Evolutionary conservation across 2,113 vertebrate species (phyloP).

Genomic region (Xenopus laevis): DNA sequence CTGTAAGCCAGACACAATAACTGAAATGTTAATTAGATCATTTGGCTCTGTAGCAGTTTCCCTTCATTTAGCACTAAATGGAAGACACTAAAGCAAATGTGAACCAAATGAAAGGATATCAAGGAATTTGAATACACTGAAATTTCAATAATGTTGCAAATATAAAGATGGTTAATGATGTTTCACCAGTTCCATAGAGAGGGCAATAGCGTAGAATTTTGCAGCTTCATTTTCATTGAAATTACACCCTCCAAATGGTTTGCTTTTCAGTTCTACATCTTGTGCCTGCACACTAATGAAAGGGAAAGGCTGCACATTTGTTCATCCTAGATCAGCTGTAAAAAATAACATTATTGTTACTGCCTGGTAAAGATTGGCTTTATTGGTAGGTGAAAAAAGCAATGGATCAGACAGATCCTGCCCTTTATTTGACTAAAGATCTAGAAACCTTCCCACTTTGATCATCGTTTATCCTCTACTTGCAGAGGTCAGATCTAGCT

Average conservation of each 20-base stretch:
- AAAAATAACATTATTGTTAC: constrained; percentile 40
- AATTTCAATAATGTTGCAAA: constrained; percentile 42
- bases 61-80: constrained; percentile 45
- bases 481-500: no score
- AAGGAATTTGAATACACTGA: constrained; percentile 40
- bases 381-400: no score
- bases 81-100: constrained; percentile 42
- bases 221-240: constrained; percentile 38
- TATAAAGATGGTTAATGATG: constrained; percentile 32
- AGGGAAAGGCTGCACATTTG: constrained; percentile 40
- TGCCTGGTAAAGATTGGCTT: no score
- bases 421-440: no score
- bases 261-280: constrained; percentile 36
- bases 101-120: constrained; percentile 40
- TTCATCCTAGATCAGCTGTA: constrained; percentile 29
- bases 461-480: no score
- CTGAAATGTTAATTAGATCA: constrained; percentile 40
- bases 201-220: constrained; percentile 31
- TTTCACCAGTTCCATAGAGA: constrained; percentile 29
- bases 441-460: no score
- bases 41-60: constrained; percentile 42
- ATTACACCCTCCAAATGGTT: constrained; percentile 39
- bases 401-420: no score
- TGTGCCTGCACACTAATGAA: constrained; percentile 32
- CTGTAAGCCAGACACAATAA: constrained; percentile 40